Evolutionary conservation across 2,888 invertebrate species (phyloP).

Genomic region (Microdon myrmicae): DNA sequence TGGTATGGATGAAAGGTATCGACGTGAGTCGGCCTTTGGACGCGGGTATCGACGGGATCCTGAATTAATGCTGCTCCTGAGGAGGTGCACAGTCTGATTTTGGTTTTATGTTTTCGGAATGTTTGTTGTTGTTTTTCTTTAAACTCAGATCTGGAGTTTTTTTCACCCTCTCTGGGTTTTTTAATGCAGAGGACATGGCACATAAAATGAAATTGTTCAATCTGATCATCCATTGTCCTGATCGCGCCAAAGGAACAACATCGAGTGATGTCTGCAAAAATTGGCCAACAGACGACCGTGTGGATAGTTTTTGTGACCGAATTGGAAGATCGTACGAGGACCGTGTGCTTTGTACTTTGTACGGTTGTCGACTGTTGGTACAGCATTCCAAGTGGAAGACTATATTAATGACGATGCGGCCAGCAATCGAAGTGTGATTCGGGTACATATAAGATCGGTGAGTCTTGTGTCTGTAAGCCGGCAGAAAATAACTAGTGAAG

Average conservation of each 20-base stretch:
- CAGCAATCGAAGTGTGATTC: neutral
- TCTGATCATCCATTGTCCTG: conserved; percentile 48
- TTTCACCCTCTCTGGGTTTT: conserved; percentile 1
- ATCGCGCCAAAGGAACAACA: conserved; percentile 29
- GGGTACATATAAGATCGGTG: too few relatives aligned
- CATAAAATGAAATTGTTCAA: conserved; percentile 49
- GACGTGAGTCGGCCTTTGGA: too few relatives aligned
- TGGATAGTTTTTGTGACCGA: too few relatives aligned
- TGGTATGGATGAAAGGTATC: conserved; percentile 38
- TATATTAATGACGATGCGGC: conserved; percentile 32
- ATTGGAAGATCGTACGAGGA: conserved; percentile 1
- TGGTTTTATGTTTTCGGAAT: conserved; percentile 27
- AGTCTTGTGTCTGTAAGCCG: too few relatives aligned
- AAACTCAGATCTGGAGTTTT: conserved; percentile 14
- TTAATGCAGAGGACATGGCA: conserved; percentile 45
- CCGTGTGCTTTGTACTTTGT: conserved; percentile 47
- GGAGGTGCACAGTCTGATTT: too few relatives aligned
- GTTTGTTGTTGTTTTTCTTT: conserved; percentile 1
- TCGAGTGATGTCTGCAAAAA: conserved; percentile 24
- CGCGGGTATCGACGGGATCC: conserved; percentile 25
- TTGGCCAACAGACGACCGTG: too few relatives aligned
- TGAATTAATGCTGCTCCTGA: conserved; percentile 43
- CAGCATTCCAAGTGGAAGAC: conserved; percentile 28
- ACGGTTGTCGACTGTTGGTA: conserved; percentile 42
- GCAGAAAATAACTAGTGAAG: too few relatives aligned